Evolutionary conservation across 2,888 invertebrate species (phyloP), one percentile per base, ranked within the genome.

Genomic region (Panzeria rudis): DNA sequence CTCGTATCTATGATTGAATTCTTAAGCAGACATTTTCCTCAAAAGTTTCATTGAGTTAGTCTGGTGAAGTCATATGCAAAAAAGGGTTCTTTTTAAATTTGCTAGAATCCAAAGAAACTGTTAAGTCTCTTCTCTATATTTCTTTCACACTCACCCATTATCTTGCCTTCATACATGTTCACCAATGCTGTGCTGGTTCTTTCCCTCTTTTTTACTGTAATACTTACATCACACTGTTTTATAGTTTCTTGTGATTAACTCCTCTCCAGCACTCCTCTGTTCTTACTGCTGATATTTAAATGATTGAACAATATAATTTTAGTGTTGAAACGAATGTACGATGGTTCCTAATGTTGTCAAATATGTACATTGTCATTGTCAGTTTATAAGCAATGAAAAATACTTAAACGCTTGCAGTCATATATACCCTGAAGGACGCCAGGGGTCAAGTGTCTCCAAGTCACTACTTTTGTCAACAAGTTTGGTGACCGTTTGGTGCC

Each of bases 281-380:
- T 7, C n/a, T 17, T n/a, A 13, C 15, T 47, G 11, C 47, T 56
- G 44, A 35, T 25, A 29, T 68, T 78, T 69, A 20, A 69, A 41
- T 38, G 69, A 50, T 50, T 3, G 29, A 69, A 61, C 15, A 61
- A 52, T 29, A 25, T 44, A 4, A 38, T 69, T 44, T 54, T 54
- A 79, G 32, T 25, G 54, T 32, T 17, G 17, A 68, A 59, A 44
- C 15, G n/a, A 41, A 72, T 23, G 15, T 25, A 20, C 35, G 54
- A 79, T 47, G 54, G 52, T 64, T 71, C 47, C 72, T 72, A 61
- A 68, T 75, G 52, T 69, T 81, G 59, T 80, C 77, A 77, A 83
- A 77, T 77, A 72, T 83, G 71, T 83, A 72, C 77, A 72, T 23
- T 77, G 64, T 68, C 83, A 66, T 83, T 83, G 83, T 78, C 78